Evolutionary conservation across 30 jellyfish, hydroid and myxozoan genomes (phyloP).

Genomic region (Clytia hemisphaerica): DNA sequence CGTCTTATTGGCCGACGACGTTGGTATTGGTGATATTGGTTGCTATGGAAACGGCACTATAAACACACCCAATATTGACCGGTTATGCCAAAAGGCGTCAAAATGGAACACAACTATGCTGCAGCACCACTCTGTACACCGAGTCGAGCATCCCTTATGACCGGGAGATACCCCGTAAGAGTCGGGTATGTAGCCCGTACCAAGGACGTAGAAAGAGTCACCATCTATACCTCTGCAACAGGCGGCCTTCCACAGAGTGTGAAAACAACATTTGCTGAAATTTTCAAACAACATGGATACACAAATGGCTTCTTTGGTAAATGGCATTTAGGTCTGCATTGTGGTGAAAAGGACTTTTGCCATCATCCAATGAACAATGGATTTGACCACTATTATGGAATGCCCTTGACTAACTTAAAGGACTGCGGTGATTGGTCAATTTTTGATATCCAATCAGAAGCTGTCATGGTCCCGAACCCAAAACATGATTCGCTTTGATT

Average conservation of each 20-base stretch:
- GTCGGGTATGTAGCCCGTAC: slow-evolving; percentile 49
- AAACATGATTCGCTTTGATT: too few relatives aligned
- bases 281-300: slow-evolving; percentile 51
- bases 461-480: too few relatives aligned
- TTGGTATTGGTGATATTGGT: slow-evolving; percentile 82
- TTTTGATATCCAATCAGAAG: too few relatives aligned
- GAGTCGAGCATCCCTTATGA: slow-evolving; percentile 68
- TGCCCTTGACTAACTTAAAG: slow-evolving; percentile 52
- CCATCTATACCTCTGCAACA: slow-evolving; percentile 24
- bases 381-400: slow-evolving; percentile 66
- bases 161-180: slow-evolving; percentile 83
- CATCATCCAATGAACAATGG: slow-evolving; percentile 80
- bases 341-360: slow-evolving; percentile 40
- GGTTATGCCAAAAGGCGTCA: slow-evolving; percentile 46
- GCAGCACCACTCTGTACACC: slow-evolving; percentile 80
- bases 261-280: slow-evolving; percentile 51
- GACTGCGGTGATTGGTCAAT: slow-evolving; percentile 67
- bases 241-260: slow-evolving; percentile 61
- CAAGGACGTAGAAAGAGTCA: slow-evolving; percentile 30
- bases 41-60: slow-evolving; percentile 72
- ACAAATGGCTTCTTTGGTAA: slow-evolving; percentile 65
- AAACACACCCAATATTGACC: slow-evolving; percentile 73
- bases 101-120: slow-evolving; percentile 61
- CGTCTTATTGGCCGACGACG: slow-evolving; percentile 68
- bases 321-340: slow-evolving; percentile 87